These are phyloP conservation scores for Agelaius phoeniceus DNA, from an alignment of 2,113 vertebrate genomes.

Conservation along the genomic window DNA sequence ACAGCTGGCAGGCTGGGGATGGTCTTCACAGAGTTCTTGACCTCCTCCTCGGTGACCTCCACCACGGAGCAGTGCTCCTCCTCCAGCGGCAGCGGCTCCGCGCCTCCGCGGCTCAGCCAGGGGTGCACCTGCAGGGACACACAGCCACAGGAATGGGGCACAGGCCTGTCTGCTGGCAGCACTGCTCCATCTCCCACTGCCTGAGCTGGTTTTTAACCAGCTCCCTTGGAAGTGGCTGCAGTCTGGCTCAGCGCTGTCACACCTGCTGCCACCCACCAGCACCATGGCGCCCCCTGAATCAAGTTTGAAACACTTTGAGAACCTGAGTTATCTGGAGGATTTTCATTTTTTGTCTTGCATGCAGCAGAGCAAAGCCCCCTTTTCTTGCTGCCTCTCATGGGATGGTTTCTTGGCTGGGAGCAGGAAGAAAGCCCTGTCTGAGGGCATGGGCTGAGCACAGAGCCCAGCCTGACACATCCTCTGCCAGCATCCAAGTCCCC, in stretches of 20 bases:
- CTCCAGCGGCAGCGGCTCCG: conserved; percentile 87
- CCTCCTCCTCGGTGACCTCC: conserved; percentile 97
- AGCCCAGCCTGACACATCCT: not conserved
- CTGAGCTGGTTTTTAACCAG: fast-evolving
- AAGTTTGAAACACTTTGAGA: not conserved
- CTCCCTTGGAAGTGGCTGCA: not conserved
- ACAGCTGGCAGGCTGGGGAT: conserved; percentile 94
- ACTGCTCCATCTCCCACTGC: not conserved
- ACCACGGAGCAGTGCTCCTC: conserved; percentile 93
- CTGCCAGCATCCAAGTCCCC: not conserved
- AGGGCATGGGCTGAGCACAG: not conserved
- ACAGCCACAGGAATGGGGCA: not conserved
- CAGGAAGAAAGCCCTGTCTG: not conserved
- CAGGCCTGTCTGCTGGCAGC: not conserved
- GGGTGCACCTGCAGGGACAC: conserved; percentile 79
- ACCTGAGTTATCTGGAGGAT: not conserved
- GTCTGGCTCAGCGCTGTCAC: not conserved
- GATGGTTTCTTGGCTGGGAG: not conserved
- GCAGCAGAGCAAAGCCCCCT: not conserved
- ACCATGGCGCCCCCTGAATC: not conserved
- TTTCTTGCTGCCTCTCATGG: not conserved
- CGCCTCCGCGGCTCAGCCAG: conserved; percentile 86
- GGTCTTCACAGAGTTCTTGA: conserved; percentile 94
- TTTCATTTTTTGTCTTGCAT: not conserved
- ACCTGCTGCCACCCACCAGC: fast-evolving